Conservation (phyloP, 2,797 vertebrate species). For the Neosalanx taihuensis region DNA sequence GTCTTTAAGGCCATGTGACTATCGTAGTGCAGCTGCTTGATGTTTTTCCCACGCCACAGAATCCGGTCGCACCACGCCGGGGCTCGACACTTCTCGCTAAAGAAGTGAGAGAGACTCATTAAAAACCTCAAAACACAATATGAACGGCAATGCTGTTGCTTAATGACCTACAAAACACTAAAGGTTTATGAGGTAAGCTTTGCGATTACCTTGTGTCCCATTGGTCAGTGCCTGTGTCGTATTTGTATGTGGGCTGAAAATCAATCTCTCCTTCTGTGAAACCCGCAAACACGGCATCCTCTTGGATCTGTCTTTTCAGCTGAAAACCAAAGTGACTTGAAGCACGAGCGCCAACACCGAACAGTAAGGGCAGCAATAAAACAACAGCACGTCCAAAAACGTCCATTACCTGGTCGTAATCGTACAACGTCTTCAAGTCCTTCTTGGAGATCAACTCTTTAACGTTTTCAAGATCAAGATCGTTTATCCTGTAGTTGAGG, state of each 20-base stretch:
- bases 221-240: constrained; percentile 87
- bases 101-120: constrained; percentile 5
- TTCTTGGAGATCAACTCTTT: constrained; percentile 86
- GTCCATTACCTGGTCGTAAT: constrained; percentile 83
- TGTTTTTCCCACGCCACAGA: constrained; percentile 88
- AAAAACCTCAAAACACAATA: not conserved
- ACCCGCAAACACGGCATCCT: constrained; percentile 84
- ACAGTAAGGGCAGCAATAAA: no score
- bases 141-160: no score
- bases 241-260: constrained; percentile 99
- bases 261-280: constrained; percentile 88
- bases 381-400: not conserved
- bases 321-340: constrained; percentile 49
- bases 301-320: constrained; percentile 89
- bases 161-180: not conserved
- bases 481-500: constrained; percentile 94
- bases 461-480: constrained; percentile 83
- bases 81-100: constrained; percentile 91
- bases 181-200: not conserved
- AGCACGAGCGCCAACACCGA: no score
- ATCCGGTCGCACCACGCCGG: constrained; percentile 97
- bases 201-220: constrained; percentile 94
- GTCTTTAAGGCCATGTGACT: constrained; percentile 92
- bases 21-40: constrained; percentile 84
- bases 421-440: constrained; percentile 82